phyloP scores from a whole-genome alignment of 2,113 vertebrate species.

The Ivindomyrus marchei region DNA sequence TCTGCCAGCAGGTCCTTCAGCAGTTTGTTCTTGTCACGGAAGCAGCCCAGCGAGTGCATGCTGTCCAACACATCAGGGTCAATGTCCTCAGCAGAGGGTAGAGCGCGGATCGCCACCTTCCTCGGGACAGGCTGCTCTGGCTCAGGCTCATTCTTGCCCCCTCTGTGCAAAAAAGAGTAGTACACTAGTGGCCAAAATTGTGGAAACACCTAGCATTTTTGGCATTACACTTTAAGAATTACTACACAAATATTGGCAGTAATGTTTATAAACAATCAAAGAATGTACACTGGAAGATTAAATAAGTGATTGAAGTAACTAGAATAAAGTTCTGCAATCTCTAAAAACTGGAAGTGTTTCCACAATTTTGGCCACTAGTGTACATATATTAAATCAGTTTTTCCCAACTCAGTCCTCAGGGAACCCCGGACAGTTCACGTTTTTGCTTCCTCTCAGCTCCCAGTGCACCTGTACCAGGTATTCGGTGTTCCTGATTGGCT shows the following conservation, averaged over 20 bases:
- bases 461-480: too few species aligned
- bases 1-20: slow-evolving; percentile 92
- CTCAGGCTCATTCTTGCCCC: slow-evolving; percentile 94
- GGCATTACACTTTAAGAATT: neutral
- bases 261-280: neutral
- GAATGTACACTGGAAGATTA: neutral
- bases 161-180: slow-evolving; percentile 54
- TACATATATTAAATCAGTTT: neutral
- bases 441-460: too few species aligned
- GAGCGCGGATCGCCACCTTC: slow-evolving; percentile 87
- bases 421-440: too few species aligned
- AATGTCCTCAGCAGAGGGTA: slow-evolving; percentile 86
- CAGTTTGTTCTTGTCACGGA: slow-evolving; percentile 94
- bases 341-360: neutral
- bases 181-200: neutral
- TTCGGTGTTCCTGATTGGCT: too few species aligned
- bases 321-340: neutral
- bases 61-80: slow-evolving; percentile 97
- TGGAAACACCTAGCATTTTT: neutral
- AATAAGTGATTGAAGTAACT: neutral
- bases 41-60: slow-evolving; percentile 98
- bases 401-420: too few species aligned
- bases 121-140: slow-evolving; percentile 91
- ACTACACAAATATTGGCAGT: neutral
- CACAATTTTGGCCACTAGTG: neutral